phyloP scores from a whole-genome alignment of 1,140 invertebrate genomes.

The Gonatopus flavifemur region DNA sequence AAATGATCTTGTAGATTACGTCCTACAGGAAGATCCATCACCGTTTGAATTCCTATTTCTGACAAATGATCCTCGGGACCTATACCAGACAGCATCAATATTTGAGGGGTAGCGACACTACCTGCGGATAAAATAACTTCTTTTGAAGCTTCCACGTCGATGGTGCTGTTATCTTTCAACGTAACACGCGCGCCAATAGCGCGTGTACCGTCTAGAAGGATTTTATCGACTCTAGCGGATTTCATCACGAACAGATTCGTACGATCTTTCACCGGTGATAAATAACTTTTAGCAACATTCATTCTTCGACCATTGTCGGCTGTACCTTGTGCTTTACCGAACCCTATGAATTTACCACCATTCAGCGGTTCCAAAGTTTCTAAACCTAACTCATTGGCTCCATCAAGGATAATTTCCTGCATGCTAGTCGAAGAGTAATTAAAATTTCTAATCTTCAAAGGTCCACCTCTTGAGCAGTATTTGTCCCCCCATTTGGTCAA shows the following conservation, averaged over 20 bases:
- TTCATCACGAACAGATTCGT: constrained; percentile 72
- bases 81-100: constrained; percentile 74
- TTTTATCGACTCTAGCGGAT: constrained; percentile 61
- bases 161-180: constrained; percentile 43
- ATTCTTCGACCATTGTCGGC: constrained; percentile 63
- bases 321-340: constrained; percentile 53
- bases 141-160: constrained; percentile 56
- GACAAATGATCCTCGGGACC: constrained; percentile 69
- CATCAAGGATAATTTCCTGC: constrained; percentile 47
- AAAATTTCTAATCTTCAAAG: constrained; percentile 51
- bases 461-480: constrained; percentile 41
- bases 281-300: constrained; percentile 66
- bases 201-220: constrained; percentile 57
- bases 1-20: constrained; percentile 70
- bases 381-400: constrained; percentile 50
- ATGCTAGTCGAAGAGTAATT: constrained; percentile 50
- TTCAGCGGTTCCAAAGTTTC: constrained; percentile 46
- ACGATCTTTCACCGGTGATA: constrained; percentile 62
- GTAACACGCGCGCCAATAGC: constrained; percentile 55
- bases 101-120: constrained; percentile 61
- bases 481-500: constrained; percentile 29
- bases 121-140: constrained; percentile 70
- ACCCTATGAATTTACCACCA: constrained; percentile 56
- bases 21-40: constrained; percentile 66
- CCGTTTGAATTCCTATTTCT: constrained; percentile 58